Evolutionary conservation across 2,113 vertebrate species (phyloP).

Genomic region (Neogale vison): DNA sequence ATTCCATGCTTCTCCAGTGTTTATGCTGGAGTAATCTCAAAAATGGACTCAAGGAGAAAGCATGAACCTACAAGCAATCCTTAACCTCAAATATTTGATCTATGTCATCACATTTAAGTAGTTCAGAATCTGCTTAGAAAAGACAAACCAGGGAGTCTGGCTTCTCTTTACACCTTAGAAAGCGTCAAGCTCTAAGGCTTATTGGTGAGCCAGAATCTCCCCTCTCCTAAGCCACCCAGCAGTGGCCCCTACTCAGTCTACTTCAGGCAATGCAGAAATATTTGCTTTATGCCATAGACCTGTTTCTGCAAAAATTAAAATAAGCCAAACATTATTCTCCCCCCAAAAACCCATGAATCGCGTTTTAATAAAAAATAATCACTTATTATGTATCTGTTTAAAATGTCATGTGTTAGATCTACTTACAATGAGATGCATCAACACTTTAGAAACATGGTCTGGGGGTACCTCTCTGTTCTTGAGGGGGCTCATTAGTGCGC

Average conservation of each 20-base stretch:
- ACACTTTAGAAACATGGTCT: neutral
- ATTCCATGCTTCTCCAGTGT: conserved; percentile 44
- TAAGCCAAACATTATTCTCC: neutral
- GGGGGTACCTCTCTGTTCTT: neutral
- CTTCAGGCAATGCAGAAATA: neutral
- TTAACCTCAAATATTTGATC: conserved; percentile 77
- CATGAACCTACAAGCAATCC: conserved; percentile 63
- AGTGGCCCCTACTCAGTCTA: neutral
- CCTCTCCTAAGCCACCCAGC: neutral
- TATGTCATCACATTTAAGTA: conserved; percentile 69
- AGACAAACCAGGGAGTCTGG: conserved; percentile 40
- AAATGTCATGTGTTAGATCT: neutral
- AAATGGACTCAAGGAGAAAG: conserved; percentile 62
- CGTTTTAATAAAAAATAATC: neutral
- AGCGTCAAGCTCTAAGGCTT: conserved; percentile 15
- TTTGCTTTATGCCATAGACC: neutral
- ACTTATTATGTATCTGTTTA: neutral
- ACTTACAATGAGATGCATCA: neutral
- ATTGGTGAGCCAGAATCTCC: neutral
- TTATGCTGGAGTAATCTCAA: conserved; percentile 74
- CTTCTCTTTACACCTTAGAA: conserved; percentile 25
- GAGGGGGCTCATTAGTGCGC: neutral
- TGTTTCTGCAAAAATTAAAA: conserved; percentile 33
- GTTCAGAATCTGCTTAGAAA: conserved; percentile 61
- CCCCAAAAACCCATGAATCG: neutral